Evolutionary conservation across 2,113 vertebrate genomes (phyloP).

Genomic region (Channa argus): DNA sequence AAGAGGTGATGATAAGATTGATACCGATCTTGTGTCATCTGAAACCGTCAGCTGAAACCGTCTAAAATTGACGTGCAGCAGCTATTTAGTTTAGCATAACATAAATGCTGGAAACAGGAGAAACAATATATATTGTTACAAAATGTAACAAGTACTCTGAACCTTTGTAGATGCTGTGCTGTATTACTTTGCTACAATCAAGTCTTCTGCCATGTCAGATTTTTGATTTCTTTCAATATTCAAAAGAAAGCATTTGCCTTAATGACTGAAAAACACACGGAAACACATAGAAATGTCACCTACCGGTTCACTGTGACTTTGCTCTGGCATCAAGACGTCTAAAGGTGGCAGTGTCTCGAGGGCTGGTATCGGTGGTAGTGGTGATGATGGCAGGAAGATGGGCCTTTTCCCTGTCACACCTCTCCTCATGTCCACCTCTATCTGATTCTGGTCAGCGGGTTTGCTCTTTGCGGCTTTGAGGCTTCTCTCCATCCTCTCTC

Average conservation of each 20-base stretch:
- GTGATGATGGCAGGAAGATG: background rate
- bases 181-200: too few species aligned
- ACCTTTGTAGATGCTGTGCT: too few species aligned
- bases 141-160: too few species aligned
- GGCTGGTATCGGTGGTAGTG: constrained; percentile 22
- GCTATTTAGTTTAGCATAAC: too few species aligned
- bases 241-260: background rate
- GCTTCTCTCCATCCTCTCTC: constrained; percentile 87
- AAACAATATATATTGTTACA: too few species aligned
- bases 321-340: constrained; percentile 36
- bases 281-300: background rate
- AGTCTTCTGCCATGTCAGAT: too few species aligned
- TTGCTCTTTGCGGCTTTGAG: constrained; percentile 67
- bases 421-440: background rate
- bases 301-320: constrained; percentile 51
- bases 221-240: background rate
- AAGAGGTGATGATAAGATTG: too few species aligned
- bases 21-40: too few species aligned
- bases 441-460: background rate
- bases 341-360: constrained; percentile 25
- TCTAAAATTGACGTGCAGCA: too few species aligned
- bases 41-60: too few species aligned
- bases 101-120: too few species aligned
- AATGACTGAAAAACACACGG: background rate
- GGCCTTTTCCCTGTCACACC: background rate